These are phyloP conservation scores for Eudemis profundana DNA, from an alignment of 2,888 invertebrate species.

Conservation along the genomic window DNA sequence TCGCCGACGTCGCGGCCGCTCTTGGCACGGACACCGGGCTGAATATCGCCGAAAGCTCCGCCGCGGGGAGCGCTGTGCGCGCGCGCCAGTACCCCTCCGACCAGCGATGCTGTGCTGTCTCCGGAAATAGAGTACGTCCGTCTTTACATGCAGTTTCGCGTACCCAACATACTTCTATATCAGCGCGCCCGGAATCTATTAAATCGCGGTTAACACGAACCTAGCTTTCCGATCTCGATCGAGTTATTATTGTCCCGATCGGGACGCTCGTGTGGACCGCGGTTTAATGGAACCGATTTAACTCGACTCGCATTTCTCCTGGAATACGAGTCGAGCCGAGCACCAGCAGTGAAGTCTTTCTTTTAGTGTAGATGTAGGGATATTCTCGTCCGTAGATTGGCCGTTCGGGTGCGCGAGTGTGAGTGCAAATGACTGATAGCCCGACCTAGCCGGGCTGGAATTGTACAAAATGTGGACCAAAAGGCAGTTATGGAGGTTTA, in stretches of 20 bases:
- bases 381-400: constrained; percentile 70
- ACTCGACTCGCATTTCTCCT: constrained; percentile 71
- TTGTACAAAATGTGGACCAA: constrained; percentile 82
- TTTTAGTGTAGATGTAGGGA: constrained; percentile 76
- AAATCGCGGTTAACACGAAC: constrained; percentile 71
- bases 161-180: constrained; percentile 48
- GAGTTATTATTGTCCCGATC: constrained; percentile 32
- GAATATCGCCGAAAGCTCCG: constrained; percentile 72
- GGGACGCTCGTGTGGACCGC: constrained; percentile 52
- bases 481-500: constrained; percentile 82
- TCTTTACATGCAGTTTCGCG: constrained; percentile 69
- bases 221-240: constrained; percentile 45
- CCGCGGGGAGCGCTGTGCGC: constrained; percentile 64
- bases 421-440: constrained; percentile 84
- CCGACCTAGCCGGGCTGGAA: constrained; percentile 75
- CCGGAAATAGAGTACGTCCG: constrained; percentile 84
- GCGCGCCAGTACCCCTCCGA: constrained; percentile 84
- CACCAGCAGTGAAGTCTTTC: constrained; percentile 53
- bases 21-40: constrained; percentile 72
- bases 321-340: constrained; percentile 67
- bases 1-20: constrained; percentile 52
- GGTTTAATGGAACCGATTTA: constrained; percentile 66
- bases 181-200: constrained; percentile 54
- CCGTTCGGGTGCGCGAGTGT: constrained; percentile 82
- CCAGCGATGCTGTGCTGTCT: constrained; percentile 86